Evolutionary conservation across 1,140 invertebrate species (phyloP).

Genomic region (Drosophila willistoni): DNA sequence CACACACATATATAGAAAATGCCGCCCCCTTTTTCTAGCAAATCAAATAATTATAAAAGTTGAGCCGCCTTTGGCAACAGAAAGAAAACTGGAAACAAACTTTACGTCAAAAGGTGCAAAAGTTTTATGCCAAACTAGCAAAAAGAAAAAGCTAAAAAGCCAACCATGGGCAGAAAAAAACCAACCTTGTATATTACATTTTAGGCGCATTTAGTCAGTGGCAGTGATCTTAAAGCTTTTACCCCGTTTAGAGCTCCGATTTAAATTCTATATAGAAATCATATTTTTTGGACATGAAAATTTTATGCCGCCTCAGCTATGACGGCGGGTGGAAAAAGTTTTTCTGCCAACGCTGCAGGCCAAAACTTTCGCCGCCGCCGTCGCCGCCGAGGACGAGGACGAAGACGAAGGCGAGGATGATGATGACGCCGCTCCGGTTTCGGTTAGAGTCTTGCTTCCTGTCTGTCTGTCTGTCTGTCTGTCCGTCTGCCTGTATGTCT

Average conservation of each 20-base stretch:
- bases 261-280: constrained; percentile 53
- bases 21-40: constrained; percentile 39
- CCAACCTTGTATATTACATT: constrained; percentile 40
- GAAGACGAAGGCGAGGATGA: not conserved
- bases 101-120: constrained; percentile 70
- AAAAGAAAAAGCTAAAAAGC: constrained; percentile 25
- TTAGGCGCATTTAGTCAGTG: constrained; percentile 71
- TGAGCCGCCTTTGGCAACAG: constrained; percentile 39
- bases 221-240: constrained; percentile 57
- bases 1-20: not conserved
- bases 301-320: constrained; percentile 63
- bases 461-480: constrained; percentile 37
- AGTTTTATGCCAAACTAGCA: constrained; percentile 60
- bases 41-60: constrained; percentile 80
- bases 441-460: constrained; percentile 24
- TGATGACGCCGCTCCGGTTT: constrained; percentile 6
- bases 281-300: constrained; percentile 63
- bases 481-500: constrained; percentile 28
- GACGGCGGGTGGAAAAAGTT: constrained; percentile 51
- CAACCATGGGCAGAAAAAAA: not conserved
- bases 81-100: constrained; percentile 60
- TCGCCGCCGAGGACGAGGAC: constrained; percentile 24
- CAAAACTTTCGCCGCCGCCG: constrained; percentile 60
- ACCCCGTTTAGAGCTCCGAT: constrained; percentile 26
- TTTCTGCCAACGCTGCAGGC: constrained; percentile 69